Conservation (phyloP, 92 coral and sea anemone genomes). For the Anthopleura xanthogrammica region DNA sequence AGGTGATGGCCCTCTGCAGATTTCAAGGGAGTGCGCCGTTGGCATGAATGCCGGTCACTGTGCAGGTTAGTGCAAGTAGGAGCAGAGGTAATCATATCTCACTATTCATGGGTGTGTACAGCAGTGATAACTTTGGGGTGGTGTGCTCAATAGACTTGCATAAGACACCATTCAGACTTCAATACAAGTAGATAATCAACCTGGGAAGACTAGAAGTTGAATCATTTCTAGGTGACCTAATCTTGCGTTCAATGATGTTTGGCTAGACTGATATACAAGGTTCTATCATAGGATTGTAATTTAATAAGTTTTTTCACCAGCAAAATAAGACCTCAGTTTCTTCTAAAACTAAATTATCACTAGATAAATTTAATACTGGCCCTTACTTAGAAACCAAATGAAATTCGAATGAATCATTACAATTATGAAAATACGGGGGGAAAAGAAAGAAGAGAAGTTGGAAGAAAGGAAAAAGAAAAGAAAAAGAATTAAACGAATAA, state of each 20-base stretch:
- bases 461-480: too few species aligned
- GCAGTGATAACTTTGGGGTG: constrained; percentile 17
- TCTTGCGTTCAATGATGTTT: constrained; percentile 22
- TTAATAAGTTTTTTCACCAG: constrained; percentile 40
- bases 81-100: constrained; percentile 20
- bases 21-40: constrained; percentile 26
- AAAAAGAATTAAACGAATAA: too few species aligned
- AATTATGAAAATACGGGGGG: too few species aligned
- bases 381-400: not conserved
- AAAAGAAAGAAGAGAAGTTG: too few species aligned
- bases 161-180: constrained; percentile 32
- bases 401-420: not conserved
- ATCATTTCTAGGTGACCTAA: constrained; percentile 23
- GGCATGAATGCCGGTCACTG: constrained; percentile 13
- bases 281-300: constrained; percentile 29
- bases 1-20: constrained; percentile 22
- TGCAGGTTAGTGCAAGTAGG: constrained; percentile 26
- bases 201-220: constrained; percentile 34
- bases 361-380: not conserved
- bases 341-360: not conserved
- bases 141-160: constrained; percentile 24
- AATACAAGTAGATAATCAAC: constrained; percentile 23
- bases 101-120: constrained; percentile 26
- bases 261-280: constrained; percentile 33
- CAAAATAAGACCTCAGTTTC: constrained; percentile 33